Evolutionary conservation across 2,113 vertebrate genomes (phyloP).

Genomic region (Damaliscus lunatus): DNA sequence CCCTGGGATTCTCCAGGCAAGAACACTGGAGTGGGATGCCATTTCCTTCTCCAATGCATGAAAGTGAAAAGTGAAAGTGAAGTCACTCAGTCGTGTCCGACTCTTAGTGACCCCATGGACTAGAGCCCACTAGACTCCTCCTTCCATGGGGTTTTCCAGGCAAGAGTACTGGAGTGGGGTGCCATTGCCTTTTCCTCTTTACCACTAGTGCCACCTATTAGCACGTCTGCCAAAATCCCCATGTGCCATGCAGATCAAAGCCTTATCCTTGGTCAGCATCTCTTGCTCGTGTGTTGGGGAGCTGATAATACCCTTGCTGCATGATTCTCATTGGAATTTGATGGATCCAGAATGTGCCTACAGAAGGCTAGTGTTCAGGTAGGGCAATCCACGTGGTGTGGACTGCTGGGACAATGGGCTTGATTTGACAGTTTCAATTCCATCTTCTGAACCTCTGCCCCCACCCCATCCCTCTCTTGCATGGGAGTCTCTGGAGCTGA

Average conservation of each 20-base stretch:
- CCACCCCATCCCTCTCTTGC: background rate
- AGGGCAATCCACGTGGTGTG: fast-evolving
- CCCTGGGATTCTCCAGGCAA: no score
- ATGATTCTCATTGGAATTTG: background rate
- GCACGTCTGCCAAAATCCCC: background rate
- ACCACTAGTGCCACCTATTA: background rate
- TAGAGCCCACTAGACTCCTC: no score
- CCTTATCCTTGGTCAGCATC: background rate
- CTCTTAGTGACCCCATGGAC: no score
- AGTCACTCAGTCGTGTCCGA: no score
- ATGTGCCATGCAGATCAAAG: background rate
- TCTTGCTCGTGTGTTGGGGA: background rate
- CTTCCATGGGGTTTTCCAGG: no score
- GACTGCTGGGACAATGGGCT: background rate
- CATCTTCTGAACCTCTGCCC: background rate
- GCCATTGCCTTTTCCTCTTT: background rate
- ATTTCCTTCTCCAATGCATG: no score
- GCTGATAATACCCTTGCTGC: background rate
- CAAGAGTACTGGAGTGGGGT: no score
- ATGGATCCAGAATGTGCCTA: background rate
- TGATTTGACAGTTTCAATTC: background rate
- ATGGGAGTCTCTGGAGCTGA: background rate
- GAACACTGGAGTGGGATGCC: no score
- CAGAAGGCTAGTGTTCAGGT: background rate
- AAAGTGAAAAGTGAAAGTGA: no score